Base-by-base conservation (phyloP, 2,888 invertebrate species). In the Lampropteryx suffumata region DNA sequence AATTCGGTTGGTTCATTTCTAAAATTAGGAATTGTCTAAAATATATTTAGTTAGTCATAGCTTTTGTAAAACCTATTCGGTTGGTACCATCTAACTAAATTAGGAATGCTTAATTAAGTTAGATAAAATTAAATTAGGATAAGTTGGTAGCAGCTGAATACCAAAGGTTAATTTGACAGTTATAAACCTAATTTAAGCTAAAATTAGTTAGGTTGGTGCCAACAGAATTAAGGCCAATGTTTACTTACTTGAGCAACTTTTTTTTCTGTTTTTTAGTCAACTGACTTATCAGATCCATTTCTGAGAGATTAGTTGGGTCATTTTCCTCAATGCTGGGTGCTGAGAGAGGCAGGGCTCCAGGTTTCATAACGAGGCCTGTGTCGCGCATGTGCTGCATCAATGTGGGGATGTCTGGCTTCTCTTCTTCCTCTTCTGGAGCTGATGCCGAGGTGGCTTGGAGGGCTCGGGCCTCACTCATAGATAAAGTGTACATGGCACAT, bases 301-400 rank as follows among this genome's bases (percentile, higher is more conserved):
- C 95, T n/a, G 94, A 92, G 50, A 91, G 85, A 50, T 64, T 91
- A 71, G 81, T 85, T 72, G 67, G 92, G 84, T 75, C 94, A 90
- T 60, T 93, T 69, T 74, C 94, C 79, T 77, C 95, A 86, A 79
- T 92, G 87, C 74, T 94, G 79, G 69, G 87, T 51, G 79, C 84
- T 72, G 89, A 81, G 3, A 93, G 72, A 37, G 93, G 93, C 66
- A 93, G 76, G 21, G 94, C 94, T 10, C 93, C 93, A 71, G 95
- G 94, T 79, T 98, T 98, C 84, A 99, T 92, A 26, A 95, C 95
- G 37, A 98, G 90, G 0, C 98, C 98, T 78, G 97, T 97, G 69
- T 98, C 97, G 62, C 95, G 92, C 97, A 98, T 97, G 73, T 97
- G 97, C 64, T 95, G 95, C 75, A 98, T 95, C 44, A 98, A 77